Percentiles rank a stretch among this genome's conserved stretches.
Conservation (phyloP, 1,140 invertebrate genomes). For the Drosophila parvula region DNA sequence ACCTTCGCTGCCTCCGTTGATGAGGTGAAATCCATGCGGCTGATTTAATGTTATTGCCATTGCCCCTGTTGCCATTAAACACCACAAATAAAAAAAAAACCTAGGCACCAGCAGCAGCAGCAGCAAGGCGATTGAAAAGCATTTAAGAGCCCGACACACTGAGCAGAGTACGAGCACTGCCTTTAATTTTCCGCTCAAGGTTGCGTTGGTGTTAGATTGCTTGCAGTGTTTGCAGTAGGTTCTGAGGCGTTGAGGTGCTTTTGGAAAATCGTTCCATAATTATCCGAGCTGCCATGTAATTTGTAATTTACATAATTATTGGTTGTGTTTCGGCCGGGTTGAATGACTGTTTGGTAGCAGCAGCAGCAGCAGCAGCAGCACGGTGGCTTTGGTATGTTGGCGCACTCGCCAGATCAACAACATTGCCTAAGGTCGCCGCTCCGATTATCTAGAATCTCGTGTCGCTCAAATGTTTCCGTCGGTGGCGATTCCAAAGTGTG, state of each 20-base stretch:
- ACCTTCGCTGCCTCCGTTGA: slow-evolving; percentile 76
- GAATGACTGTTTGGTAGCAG: slow-evolving; percentile 30
- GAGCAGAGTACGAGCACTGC: slow-evolving; percentile 15
- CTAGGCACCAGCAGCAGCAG: slow-evolving; percentile 15
- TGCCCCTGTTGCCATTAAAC: slow-evolving; percentile 51
- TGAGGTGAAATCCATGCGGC: slow-evolving; percentile 74
- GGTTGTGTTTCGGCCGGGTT: slow-evolving; percentile 51
- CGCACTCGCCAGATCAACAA: slow-evolving; percentile 59
- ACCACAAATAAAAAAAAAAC: slow-evolving; percentile 27
- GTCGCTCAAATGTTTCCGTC: slow-evolving; percentile 60
- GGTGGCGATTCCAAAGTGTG: slow-evolving; percentile 25
- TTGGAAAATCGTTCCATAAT: slow-evolving; percentile 79
- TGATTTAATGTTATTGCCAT: slow-evolving; percentile 46
- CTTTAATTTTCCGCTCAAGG: slow-evolving; percentile 64
- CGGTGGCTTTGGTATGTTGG: background rate
- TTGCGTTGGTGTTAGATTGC: slow-evolving; percentile 65
- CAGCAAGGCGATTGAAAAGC: slow-evolving; percentile 63
- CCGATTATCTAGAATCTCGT: slow-evolving; percentile 26
- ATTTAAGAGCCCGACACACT: slow-evolving; percentile 56
- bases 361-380: background rate
- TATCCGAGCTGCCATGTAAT: slow-evolving; percentile 70
- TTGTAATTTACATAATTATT: slow-evolving; percentile 80
- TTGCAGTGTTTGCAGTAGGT: slow-evolving; percentile 48
- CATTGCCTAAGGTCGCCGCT: slow-evolving; percentile 67
- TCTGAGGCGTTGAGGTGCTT: slow-evolving; percentile 54